phyloP scores from a whole-genome alignment of 2,888 invertebrate species.

The Phortica magna region DNA sequence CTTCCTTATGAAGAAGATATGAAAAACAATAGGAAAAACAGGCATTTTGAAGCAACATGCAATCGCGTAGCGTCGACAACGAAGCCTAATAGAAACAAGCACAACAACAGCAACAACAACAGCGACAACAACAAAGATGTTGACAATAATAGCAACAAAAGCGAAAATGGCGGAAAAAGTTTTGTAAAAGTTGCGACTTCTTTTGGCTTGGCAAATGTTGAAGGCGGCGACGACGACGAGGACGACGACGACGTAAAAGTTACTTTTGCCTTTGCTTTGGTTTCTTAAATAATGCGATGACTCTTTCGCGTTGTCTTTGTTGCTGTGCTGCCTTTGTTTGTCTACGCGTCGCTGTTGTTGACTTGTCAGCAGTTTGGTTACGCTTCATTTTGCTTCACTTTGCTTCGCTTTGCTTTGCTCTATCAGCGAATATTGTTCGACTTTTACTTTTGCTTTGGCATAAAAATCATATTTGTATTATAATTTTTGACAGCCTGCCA shows the following conservation, averaged over 20 bases:
- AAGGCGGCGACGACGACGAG: too few relatives aligned
- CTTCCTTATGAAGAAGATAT: too few relatives aligned
- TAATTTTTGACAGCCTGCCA: slow-evolving; percentile 54
- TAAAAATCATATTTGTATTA: slow-evolving; percentile 71
- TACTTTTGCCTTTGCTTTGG: slow-evolving; percentile 21
- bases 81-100: not conserved
- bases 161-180: slow-evolving; percentile 18
- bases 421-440: slow-evolving; percentile 34
- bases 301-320: slow-evolving; percentile 1
- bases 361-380: slow-evolving; percentile 18
- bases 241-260: not conserved
- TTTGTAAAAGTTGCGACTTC: slow-evolving; percentile 16
- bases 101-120: not conserved
- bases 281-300: not conserved
- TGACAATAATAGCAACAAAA: not conserved
- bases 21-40: slow-evolving; percentile 25
- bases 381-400: not conserved
- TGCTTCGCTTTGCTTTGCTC: slow-evolving; percentile 34
- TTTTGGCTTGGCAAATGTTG: not conserved
- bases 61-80: not conserved
- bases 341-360: not conserved
- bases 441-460: slow-evolving; percentile 48
- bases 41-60: slow-evolving; percentile 17
- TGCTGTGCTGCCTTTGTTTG: not conserved
- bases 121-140: not conserved